Conservation (phyloP, 2,888 invertebrate species). For the Therioaphis trifolii region DNA sequence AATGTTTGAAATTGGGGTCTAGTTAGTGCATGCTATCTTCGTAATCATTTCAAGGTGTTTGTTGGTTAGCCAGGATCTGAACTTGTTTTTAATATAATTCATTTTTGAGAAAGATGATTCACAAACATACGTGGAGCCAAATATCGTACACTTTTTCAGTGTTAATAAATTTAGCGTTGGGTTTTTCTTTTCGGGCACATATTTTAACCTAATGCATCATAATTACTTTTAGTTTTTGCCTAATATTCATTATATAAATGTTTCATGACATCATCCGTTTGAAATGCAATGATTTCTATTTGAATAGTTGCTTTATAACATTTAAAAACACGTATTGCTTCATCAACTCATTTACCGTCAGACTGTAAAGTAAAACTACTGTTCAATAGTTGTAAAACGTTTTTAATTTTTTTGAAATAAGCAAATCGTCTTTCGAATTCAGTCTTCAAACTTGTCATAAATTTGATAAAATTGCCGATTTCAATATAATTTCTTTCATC, state of each 20-base stretch:
- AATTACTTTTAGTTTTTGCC: not conserved
- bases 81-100: no score
- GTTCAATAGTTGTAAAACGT: no score
- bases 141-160: not conserved
- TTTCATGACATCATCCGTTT: not conserved
- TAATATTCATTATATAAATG: no score
- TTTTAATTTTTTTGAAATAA: not conserved
- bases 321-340: conserved; percentile 14
- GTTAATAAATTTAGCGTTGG: not conserved
- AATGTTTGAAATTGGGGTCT: no score
- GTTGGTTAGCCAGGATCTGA: no score
- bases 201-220: no score
- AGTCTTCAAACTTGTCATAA: conserved; percentile 4
- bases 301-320: not conserved
- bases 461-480: not conserved
- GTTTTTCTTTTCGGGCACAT: not conserved
- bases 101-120: no score
- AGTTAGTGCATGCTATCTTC: no score
- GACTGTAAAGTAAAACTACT: conserved; percentile 15
- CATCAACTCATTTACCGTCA: conserved; percentile 13
- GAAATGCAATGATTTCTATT: not conserved
- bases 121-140: conserved; percentile 2
- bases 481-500: conserved; percentile 15
- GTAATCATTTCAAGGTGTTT: no score
- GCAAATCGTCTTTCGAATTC: conserved; percentile 32